Base-by-base conservation (phyloP, 2,113 vertebrate species). In the Penelope pileata region DNA sequence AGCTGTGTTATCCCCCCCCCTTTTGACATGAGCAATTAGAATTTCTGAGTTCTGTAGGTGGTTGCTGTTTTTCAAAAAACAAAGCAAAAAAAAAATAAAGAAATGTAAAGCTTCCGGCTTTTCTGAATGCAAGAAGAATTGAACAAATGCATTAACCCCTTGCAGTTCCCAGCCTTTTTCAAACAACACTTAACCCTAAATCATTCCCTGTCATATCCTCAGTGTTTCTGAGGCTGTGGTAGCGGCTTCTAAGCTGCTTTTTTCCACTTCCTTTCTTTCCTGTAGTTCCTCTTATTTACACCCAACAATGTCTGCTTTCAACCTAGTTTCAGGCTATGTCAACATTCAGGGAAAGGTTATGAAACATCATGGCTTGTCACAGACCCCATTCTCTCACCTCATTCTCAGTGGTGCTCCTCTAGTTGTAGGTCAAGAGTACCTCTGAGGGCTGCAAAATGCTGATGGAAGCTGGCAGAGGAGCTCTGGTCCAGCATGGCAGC, bases 91-190 rank as follows among this genome's bases (percentile, higher is more conserved):
- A 43, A 12, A 15, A 43, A 43, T 56, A 32, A 62, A 60, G 56
- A 80, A 24, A 15, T 2, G 6, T 6, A 63, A 47, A 60, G 1
- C 11, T 9, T 30, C 30, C 9, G 47, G 10, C 32, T 83, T 58
- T 83, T 48, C 43, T 83, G 54, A 76, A 7, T 7, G 43, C 1
- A 16, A 74, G 8, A 32, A 40, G 23, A 85, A 23, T 82, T 14
- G 81, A 56, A 45, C 1, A 7, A 8, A 7, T 9, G 12, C 1
- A 6, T 0, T 0, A 63, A 75, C 51, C 6, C 2, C 10, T 82
- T 79, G 11, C 4, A 51, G 18, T 64, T 86, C 47, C 64, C 6
- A 38, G 30, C 24, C 77, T 42, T 4, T 89, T 90, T 79, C 40
- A 63, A 64, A 32, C 17, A 16, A 0, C 3, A 7, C 29, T 67